Percentiles rank a stretch among this genome's conserved stretches.
These are phyloP conservation scores for Neuroterus valhalla DNA, from an alignment of 1,140 invertebrate genomes.

Conservation along the genomic window DNA sequence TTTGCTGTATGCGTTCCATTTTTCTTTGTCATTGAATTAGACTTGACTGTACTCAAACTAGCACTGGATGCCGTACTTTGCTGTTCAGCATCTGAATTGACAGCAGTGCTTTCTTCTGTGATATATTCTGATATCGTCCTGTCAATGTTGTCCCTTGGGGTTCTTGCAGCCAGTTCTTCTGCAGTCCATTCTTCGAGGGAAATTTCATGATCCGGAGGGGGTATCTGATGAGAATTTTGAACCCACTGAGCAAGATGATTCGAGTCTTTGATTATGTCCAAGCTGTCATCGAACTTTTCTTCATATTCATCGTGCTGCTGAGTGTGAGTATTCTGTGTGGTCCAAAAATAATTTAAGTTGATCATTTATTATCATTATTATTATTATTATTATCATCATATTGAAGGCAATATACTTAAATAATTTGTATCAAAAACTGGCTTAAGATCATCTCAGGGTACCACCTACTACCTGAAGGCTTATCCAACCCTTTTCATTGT, in stretches of 20 bases:
- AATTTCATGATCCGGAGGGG: conserved; percentile 72
- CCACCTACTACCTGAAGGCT: too few species aligned
- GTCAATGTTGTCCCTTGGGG: conserved; percentile 53
- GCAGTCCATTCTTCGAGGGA: conserved; percentile 81
- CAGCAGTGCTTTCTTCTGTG: conserved; percentile 59
- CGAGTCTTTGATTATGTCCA: conserved; percentile 61
- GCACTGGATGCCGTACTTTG: conserved; percentile 71
- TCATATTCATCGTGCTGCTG: conserved; percentile 75
- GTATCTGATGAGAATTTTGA: conserved; percentile 72
- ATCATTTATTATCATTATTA: too few species aligned
- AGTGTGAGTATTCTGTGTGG: background rate
- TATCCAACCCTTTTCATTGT: too few species aligned
- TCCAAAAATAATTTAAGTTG: too few species aligned
- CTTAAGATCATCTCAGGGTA: too few species aligned
- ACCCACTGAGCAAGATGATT: conserved; percentile 85
- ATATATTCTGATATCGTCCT: conserved; percentile 46
- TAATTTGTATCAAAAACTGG: too few species aligned
- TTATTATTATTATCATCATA: too few species aligned
- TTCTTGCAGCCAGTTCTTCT: conserved; percentile 69
- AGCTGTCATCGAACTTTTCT: conserved; percentile 72
- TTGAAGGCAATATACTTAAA: too few species aligned
- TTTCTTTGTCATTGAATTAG: conserved; percentile 62
- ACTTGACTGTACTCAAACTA: conserved; percentile 71
- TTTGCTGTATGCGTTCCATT: conserved; percentile 58
- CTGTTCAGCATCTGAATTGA: conserved; percentile 68